phyloP scores from a whole-genome alignment of 1,140 invertebrate genomes.

The Anthonomus grandis region DNA sequence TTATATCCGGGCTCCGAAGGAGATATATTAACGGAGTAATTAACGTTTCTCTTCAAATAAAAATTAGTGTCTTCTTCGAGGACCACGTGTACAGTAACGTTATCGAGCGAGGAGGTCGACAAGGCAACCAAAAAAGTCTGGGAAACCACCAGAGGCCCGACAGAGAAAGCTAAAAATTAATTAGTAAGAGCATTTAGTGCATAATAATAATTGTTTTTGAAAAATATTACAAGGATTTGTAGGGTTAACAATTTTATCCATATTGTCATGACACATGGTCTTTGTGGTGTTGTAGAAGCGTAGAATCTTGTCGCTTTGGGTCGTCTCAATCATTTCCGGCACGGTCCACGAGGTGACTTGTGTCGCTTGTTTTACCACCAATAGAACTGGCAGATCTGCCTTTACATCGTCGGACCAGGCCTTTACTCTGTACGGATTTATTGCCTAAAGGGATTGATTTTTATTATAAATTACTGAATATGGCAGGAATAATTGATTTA shows the following conservation, averaged over 20 bases:
- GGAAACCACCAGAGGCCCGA: constrained; percentile 12
- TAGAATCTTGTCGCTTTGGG: constrained; percentile 43
- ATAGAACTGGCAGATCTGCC: constrained; percentile 30
- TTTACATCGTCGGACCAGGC: constrained; percentile 28
- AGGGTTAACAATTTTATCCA: constrained; percentile 28
- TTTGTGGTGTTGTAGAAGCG: constrained; percentile 58
- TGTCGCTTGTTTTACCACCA: constrained; percentile 43
- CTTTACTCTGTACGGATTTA: constrained; percentile 38
- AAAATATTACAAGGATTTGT: constrained; percentile 8
- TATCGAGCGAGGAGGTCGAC: constrained; percentile 55
- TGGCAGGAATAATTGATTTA: too few relatives aligned
- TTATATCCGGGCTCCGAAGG: constrained; percentile 51
- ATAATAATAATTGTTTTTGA: not conserved
- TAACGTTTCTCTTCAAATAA: constrained; percentile 51
- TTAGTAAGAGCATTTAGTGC: not conserved
- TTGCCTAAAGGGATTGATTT: too few relatives aligned
- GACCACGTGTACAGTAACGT: constrained; percentile 52
- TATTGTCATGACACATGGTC: constrained; percentile 62
- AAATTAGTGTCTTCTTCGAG: constrained; percentile 58
- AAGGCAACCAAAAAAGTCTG: constrained; percentile 58
- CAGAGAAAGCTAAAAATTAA: constrained; percentile 23
- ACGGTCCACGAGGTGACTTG: constrained; percentile 66
- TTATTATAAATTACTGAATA: too few relatives aligned
- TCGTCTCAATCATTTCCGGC: constrained; percentile 57
- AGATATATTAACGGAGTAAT: constrained; percentile 47